Evolutionary conservation across 1,140 invertebrate genomes (phyloP).

Genomic region (Drosophila busckii): DNA sequence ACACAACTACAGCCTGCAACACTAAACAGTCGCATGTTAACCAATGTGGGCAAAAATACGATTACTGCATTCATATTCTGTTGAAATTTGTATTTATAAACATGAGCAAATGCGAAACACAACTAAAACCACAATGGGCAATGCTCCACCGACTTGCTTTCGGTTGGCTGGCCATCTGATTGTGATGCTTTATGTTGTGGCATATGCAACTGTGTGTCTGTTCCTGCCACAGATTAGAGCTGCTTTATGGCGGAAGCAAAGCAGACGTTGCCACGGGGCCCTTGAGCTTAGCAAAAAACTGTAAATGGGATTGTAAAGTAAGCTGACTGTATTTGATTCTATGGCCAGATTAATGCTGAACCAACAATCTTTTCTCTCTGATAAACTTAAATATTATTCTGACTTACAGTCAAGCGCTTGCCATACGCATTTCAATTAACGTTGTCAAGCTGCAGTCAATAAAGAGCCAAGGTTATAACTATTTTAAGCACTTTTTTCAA

Average conservation of each 20-base stretch:
- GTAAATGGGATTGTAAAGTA: too few species aligned
- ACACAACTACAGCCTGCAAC: slow-evolving; percentile 28
- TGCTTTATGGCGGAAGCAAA: slow-evolving; percentile 44
- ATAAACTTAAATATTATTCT: too few species aligned
- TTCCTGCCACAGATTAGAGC: slow-evolving; percentile 55
- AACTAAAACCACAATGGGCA: slow-evolving; percentile 22
- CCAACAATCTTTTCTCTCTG: too few species aligned
- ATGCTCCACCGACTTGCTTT: not conserved
- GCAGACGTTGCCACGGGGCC: slow-evolving; percentile 18
- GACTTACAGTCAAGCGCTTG: too few species aligned
- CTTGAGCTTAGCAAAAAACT: too few species aligned
- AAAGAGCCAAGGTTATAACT: too few species aligned
- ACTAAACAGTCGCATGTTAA: too few species aligned
- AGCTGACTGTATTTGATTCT: too few species aligned
- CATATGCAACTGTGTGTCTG: slow-evolving; percentile 8
- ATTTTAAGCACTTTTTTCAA: too few species aligned
- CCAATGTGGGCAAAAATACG: slow-evolving; percentile 53
- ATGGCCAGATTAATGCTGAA: too few species aligned
- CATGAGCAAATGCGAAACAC: slow-evolving; percentile 13
- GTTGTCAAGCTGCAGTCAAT: too few species aligned
- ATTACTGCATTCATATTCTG: slow-evolving; percentile 40
- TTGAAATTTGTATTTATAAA: slow-evolving; percentile 63
- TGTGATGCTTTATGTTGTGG: slow-evolving; percentile 46
- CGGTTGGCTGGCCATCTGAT: slow-evolving; percentile 40
- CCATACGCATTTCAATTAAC: too few species aligned